Evolutionary conservation across 2,113 vertebrate genomes (phyloP).

Genomic region (Mormyrus lacerda): DNA sequence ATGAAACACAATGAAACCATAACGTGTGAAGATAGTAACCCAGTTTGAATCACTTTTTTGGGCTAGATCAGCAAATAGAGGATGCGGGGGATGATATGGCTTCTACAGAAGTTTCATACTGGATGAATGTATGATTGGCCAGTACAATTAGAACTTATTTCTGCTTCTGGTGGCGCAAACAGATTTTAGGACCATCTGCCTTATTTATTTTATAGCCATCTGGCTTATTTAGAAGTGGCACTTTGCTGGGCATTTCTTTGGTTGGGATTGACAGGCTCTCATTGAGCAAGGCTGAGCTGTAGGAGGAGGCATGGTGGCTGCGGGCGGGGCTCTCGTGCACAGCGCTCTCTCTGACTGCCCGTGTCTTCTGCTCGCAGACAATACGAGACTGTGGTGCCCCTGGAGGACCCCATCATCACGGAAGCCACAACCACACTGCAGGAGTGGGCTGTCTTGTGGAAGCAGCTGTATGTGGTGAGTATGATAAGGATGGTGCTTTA

Average conservation of each 20-base stretch:
- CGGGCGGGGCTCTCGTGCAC: background rate
- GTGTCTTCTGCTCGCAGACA: constrained; percentile 59
- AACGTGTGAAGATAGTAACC: background rate
- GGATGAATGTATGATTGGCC: background rate
- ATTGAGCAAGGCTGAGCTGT: background rate
- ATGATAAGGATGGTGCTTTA: background rate
- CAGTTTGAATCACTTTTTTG: background rate
- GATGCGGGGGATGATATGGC: background rate
- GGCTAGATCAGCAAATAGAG: background rate
- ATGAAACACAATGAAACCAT: background rate
- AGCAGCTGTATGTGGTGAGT: constrained; percentile 95
- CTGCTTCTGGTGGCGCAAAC: background rate
- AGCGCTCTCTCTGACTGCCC: background rate
- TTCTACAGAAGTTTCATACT: background rate
- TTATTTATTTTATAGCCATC: constrained; percentile 1
- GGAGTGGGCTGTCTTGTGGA: constrained; percentile 93
- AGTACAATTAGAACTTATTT: constrained; percentile 5
- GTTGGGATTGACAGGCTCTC: background rate
- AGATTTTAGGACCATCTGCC: constrained; percentile 7
- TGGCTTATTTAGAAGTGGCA: constrained; percentile 14
- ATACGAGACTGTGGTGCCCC: constrained; percentile 82
- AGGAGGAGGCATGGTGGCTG: background rate
- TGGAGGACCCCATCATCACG: constrained; percentile 84
- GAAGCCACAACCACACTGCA: constrained; percentile 90
- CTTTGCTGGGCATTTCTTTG: background rate